These are phyloP conservation scores for Gulo gulo DNA, from an alignment of 2,113 vertebrate species.

Conservation along the genomic window DNA sequence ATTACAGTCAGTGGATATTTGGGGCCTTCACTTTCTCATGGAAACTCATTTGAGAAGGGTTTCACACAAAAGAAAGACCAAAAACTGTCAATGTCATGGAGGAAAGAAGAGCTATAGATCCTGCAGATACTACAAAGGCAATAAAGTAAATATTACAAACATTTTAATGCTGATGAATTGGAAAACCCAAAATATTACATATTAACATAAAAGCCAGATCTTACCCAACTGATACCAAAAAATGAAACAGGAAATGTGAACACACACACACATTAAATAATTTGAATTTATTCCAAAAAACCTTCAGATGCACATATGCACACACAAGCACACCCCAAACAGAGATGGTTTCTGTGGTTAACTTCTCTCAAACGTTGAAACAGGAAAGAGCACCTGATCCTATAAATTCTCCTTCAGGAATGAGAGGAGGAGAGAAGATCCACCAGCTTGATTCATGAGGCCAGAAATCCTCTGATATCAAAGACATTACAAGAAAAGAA, in stretches of 20 bases:
- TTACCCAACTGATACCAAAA: not conserved
- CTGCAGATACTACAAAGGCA: constrained; percentile 14
- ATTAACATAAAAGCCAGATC: constrained; percentile 5
- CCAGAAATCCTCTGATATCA: not conserved
- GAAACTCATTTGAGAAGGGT: constrained; percentile 13
- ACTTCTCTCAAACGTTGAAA: not conserved
- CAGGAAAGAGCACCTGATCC: not conserved
- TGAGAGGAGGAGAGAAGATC: not conserved
- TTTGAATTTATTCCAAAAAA: not conserved
- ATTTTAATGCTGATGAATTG: not conserved
- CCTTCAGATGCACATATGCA: not conserved
- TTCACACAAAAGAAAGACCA: not conserved
- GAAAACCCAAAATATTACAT: not conserved
- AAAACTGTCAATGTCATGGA: not conserved
- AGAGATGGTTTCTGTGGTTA: not conserved
- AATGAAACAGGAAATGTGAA: not conserved
- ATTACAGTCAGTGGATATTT: not conserved
- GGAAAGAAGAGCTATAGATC: not conserved
- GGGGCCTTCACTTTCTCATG: not conserved
- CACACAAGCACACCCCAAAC: not conserved
- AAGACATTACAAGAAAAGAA: not conserved
- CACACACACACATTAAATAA: not conserved
- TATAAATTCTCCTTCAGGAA: not conserved
- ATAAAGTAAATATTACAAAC: not conserved
- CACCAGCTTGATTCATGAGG: not conserved